phyloP scores from a whole-genome alignment of 2,113 vertebrate species.

The Galeopterus variegatus region DNA sequence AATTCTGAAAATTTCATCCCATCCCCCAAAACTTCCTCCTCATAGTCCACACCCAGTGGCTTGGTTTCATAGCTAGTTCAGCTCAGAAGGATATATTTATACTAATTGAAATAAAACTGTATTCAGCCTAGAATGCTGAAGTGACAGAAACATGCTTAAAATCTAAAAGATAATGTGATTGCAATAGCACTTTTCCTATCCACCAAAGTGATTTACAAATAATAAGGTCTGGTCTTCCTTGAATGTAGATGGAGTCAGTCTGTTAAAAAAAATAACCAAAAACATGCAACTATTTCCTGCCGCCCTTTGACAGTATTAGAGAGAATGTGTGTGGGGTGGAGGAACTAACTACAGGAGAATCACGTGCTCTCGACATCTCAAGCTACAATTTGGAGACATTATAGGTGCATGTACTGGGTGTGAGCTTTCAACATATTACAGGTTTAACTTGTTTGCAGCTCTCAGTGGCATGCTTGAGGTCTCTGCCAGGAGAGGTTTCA shows the following conservation, averaged over 20 bases:
- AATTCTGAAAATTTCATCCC: not conserved
- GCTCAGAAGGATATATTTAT: not conserved
- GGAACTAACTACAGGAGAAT: not conserved
- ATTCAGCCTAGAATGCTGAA: slow-evolving; percentile 51
- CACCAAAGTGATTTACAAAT: not conserved
- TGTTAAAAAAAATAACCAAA: not conserved
- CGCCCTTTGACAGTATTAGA: not conserved
- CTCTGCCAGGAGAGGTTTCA: slow-evolving; percentile 23
- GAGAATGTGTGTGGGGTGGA: not conserved
- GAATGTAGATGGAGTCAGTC: not conserved
- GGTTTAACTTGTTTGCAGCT: slow-evolving; percentile 46
- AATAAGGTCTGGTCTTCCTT: not conserved
- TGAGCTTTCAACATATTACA: not conserved
- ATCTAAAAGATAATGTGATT: not conserved
- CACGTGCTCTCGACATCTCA: not conserved
- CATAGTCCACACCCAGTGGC: not conserved
- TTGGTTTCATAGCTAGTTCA: not conserved
- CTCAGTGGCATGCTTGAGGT: not conserved
- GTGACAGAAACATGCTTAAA: not conserved
- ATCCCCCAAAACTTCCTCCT: not conserved
- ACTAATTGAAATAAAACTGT: not conserved
- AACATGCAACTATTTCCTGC: not conserved
- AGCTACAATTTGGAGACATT: slow-evolving; percentile 48
- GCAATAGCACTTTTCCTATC: not conserved
- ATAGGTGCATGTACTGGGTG: slow-evolving; percentile 17